Conservation (phyloP, 2,888 invertebrate genomes). For the Cosmorhoe ocellata region DNA sequence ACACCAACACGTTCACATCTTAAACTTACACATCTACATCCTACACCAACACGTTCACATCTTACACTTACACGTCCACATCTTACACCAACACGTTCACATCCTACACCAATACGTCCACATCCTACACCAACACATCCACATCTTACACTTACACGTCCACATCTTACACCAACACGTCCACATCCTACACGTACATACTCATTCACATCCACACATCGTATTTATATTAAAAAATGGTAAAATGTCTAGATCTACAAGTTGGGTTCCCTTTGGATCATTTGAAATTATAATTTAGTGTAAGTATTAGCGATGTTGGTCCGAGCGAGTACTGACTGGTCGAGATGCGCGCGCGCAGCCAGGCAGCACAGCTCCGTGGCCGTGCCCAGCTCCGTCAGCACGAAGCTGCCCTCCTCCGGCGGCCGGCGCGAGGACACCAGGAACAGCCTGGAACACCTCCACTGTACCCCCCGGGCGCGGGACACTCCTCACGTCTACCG, state of each 20-base stretch:
- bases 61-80: too few relatives aligned
- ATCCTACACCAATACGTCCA: constrained; percentile 78
- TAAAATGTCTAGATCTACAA: too few relatives aligned
- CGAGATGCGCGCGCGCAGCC: constrained; percentile 74
- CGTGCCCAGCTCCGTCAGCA: constrained; percentile 89
- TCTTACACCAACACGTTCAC: too few relatives aligned
- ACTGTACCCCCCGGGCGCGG: too few relatives aligned
- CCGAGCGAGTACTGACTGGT: constrained; percentile 63
- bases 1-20: neutral
- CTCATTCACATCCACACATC: too few relatives aligned
- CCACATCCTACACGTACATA: neutral
- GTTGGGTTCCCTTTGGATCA: too few relatives aligned
- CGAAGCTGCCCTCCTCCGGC: constrained; percentile 86
- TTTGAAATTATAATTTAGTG: neutral
- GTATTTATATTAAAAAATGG: too few relatives aligned
- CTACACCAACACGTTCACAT: too few relatives aligned
- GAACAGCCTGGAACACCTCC: constrained; percentile 83
- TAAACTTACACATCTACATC: too few relatives aligned
- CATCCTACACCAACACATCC: constrained; percentile 89
- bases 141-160: constrained; percentile 95
- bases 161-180: constrained; percentile 14
- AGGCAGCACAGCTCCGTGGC: constrained; percentile 86
- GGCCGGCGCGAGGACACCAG: constrained; percentile 85
- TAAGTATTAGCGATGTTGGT: too few relatives aligned
- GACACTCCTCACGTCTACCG: too few relatives aligned